These are phyloP conservation scores for Pristionchus exspectatus DNA, from an alignment of 2,888 invertebrate species.

Conservation along the genomic window DNA sequence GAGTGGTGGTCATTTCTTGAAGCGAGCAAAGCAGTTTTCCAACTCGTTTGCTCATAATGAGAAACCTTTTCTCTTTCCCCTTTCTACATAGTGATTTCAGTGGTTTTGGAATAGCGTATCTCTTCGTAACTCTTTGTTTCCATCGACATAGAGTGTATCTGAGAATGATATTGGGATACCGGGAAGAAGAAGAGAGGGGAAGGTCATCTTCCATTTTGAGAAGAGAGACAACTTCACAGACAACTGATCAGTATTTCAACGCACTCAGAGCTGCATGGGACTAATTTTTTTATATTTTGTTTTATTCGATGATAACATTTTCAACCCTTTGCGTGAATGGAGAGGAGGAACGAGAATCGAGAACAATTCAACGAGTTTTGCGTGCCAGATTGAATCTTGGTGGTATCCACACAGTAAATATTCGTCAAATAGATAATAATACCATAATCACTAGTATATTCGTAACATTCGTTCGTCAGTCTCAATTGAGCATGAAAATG, in stretches of 20 bases:
- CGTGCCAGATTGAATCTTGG: too few relatives aligned
- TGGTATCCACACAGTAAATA: too few relatives aligned
- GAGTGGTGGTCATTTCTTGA: slow-evolving; percentile 4
- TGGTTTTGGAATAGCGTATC: neutral
- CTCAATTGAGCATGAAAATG: neutral
- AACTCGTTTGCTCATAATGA: neutral
- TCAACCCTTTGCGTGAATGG: neutral
- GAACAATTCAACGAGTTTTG: too few relatives aligned
- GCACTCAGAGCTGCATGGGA: neutral
- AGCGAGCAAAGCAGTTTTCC: slow-evolving; percentile 11
- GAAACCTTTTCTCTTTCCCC: neutral
- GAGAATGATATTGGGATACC: neutral
- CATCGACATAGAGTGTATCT: neutral
- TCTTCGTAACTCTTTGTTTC: neutral
- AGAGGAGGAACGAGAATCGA: neutral
- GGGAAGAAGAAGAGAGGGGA: neutral
- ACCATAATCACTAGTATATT: too few relatives aligned
- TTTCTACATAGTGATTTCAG: neutral
- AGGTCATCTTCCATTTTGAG: neutral
- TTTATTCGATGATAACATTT: too few relatives aligned
- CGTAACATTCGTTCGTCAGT: neutral
- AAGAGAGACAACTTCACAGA: neutral
- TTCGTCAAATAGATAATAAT: too few relatives aligned
- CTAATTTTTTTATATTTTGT: neutral
- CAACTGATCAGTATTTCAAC: neutral